Percentiles rank a stretch among this genome's conserved stretches.
Evolutionary conservation across 92 coral and sea anemone genomes (phyloP).

Genomic region (Micromussa lordhowensis): DNA sequence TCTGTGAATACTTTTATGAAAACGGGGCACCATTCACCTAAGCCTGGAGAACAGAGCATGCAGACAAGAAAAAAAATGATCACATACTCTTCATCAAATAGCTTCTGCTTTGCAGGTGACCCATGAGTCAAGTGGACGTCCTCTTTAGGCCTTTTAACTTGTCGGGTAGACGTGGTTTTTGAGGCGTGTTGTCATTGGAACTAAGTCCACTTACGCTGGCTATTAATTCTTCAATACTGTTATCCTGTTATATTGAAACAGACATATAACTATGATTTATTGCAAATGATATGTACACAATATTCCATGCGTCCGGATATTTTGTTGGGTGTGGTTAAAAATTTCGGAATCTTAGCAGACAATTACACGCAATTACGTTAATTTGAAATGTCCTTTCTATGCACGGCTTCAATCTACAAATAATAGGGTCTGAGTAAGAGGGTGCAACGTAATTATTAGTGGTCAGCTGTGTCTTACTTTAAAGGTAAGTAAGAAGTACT

Average conservation of each 20-base stretch:
- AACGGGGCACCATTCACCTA: conserved; percentile 17
- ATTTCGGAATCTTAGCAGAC: too few relatives aligned
- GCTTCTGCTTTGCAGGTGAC: conserved; percentile 29
- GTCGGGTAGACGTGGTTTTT: conserved; percentile 13
- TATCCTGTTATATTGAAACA: conserved; percentile 26
- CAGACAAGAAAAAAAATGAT: neutral
- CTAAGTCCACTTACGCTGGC: conserved; percentile 31
- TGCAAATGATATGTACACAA: too few relatives aligned
- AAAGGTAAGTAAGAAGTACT: conserved; percentile 4
- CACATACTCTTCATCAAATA: too few relatives aligned
- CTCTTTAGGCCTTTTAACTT: conserved; percentile 33
- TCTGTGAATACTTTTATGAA: conserved; percentile 26
- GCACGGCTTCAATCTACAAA: conserved; percentile 4
- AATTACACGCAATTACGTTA: too few relatives aligned
- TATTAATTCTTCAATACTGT: conserved; percentile 32
- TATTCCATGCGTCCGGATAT: too few relatives aligned
- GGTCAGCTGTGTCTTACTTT: conserved; percentile 7
- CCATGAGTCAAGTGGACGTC: neutral
- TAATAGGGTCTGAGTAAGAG: conserved; percentile 4
- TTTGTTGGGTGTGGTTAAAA: too few relatives aligned
- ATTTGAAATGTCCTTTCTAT: too few relatives aligned
- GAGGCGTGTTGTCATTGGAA: conserved; percentile 28
- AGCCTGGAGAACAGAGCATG: conserved; percentile 33
- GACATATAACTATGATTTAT: neutral
- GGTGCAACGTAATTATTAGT: neutral